Evolutionary conservation across 2,113 vertebrate species (phyloP).

Genomic region (Gorilla gorilla): DNA sequence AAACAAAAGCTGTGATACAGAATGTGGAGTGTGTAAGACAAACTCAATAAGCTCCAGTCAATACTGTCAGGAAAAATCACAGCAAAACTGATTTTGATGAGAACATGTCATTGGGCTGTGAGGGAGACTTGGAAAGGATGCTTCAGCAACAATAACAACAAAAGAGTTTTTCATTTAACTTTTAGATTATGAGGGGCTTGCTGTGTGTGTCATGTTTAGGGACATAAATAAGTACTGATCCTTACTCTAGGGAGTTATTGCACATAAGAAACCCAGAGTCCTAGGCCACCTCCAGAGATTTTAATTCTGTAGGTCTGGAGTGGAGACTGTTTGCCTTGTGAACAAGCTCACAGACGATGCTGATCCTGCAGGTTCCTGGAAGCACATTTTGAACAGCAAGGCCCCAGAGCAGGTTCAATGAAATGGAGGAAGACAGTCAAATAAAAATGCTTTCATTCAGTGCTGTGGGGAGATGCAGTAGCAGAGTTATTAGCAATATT

Average conservation of each 20-base stretch:
- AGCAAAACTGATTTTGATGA: slow-evolving; percentile 30
- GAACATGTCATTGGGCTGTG: background rate
- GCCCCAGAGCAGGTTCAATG: background rate
- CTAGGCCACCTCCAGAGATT: no score
- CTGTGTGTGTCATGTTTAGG: background rate
- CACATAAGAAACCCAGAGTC: background rate
- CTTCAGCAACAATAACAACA: background rate
- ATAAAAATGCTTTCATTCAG: background rate
- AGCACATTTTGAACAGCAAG: background rate
- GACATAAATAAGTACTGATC: background rate
- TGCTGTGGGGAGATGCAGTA: background rate
- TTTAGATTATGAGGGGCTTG: background rate
- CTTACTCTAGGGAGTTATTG: background rate
- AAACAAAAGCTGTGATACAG: background rate
- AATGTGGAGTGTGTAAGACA: background rate
- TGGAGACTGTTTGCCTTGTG: background rate
- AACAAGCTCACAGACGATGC: background rate
- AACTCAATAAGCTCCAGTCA: background rate
- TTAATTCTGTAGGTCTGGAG: background rate
- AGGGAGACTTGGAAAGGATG: background rate
- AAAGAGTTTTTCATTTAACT: background rate
- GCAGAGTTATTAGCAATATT: background rate
- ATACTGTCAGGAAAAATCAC: background rate
- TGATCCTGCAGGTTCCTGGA: background rate
- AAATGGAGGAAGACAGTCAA: background rate